A percentile compares a stretch with the other conserved stretches of the same genome.
These are phyloP conservation scores for Hartigia nigra DNA, from an alignment of 2,888 invertebrate species.

Conservation along the genomic window DNA sequence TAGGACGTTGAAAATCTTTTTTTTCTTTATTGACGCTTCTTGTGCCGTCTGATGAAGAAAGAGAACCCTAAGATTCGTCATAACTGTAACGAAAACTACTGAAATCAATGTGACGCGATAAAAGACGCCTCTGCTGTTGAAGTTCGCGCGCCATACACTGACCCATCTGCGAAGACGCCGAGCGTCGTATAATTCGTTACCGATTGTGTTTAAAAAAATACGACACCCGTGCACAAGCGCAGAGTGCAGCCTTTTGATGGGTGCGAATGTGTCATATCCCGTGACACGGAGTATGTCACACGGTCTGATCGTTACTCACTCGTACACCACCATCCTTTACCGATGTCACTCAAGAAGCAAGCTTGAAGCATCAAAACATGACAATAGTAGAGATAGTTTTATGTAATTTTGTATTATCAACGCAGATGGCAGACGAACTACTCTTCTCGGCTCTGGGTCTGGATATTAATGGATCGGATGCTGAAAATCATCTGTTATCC, in stretches of 20 bases:
- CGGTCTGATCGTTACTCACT: background rate
- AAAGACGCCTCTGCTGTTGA: background rate
- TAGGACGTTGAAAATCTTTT: background rate
- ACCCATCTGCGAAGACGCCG: background rate
- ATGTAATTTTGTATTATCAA: background rate
- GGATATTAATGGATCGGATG: constrained; percentile 40
- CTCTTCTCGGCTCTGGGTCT: constrained; percentile 60
- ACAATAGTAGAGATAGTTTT: background rate
- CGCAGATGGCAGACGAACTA: constrained; percentile 61
- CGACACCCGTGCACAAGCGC: background rate
- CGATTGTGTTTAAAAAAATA: background rate
- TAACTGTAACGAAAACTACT: background rate
- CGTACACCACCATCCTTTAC: background rate
- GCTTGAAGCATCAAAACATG: background rate
- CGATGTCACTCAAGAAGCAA: background rate
- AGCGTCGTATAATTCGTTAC: background rate
- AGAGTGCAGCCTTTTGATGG: background rate
- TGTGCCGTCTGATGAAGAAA: background rate
- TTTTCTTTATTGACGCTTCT: background rate
- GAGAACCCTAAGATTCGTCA: background rate
- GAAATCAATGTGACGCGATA: background rate
- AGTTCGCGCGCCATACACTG: background rate
- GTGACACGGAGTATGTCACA: background rate
- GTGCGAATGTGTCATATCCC: background rate
- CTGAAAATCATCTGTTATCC: constrained; percentile 42